These are phyloP conservation scores for Pelosia muscerda DNA, from an alignment of 2,888 invertebrate genomes.

Conservation along the genomic window DNA sequence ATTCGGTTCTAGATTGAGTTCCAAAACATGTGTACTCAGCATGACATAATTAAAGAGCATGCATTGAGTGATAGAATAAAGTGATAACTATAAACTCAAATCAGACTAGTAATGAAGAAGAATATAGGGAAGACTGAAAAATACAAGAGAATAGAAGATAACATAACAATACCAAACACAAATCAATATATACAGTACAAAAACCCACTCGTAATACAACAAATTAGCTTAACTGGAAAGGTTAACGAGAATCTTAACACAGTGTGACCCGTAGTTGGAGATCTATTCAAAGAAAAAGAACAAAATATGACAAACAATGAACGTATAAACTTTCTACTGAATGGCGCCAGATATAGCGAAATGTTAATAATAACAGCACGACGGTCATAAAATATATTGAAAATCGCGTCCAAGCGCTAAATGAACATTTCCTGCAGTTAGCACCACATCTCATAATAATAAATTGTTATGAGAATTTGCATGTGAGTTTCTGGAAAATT, in stretches of 20 bases:
- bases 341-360: constrained; percentile 7
- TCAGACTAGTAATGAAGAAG: neutral
- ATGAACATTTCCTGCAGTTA: constrained; percentile 38
- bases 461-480: constrained; percentile 29
- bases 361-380: constrained; percentile 6
- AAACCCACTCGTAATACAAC: neutral
- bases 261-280: neutral
- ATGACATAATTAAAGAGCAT: no score
- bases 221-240: neutral
- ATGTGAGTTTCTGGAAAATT: constrained; percentile 27
- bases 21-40: no score
- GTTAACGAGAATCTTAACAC: constrained; percentile 4
- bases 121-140: neutral
- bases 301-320: constrained; percentile 3
- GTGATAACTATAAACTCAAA: no score
- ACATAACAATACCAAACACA: neutral
- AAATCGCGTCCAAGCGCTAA: constrained; percentile 32
- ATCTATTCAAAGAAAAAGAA: constrained; percentile 5
- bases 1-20: no score
- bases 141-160: neutral
- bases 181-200: neutral
- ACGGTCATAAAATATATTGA: constrained; percentile 13
- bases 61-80: no score
- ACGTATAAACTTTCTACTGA: constrained; percentile 5
- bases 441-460: constrained; percentile 28